Evolutionary conservation across 2,797 vertebrate species (phyloP), one percentile per base, ranked within the genome.

Genomic region (Bryconaethiops microstoma): DNA sequence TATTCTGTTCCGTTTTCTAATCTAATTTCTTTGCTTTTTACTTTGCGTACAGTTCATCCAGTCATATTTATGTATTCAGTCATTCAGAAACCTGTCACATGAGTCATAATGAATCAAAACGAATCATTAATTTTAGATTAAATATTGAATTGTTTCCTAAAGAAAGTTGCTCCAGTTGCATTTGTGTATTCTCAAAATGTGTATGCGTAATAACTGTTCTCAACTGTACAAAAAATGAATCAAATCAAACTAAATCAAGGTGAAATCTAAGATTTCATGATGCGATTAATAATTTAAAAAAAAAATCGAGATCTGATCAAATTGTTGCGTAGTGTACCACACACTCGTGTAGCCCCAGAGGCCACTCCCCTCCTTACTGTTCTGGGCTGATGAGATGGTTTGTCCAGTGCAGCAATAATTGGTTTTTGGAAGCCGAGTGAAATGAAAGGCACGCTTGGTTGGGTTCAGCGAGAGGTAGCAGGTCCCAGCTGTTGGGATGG

Each of bases 361-460:
- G 25, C 54, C 1, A 10, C 19, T 35, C 70, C 52, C 52, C 59
- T 83, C 88, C 86, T 90, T 88, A 78, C 45, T 71, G 76, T 78
- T 81, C 78, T 78, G 10, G 45, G 87, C 86, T 88, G 90, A 91
- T 91, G 89, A 90, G 81, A 84, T 81, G 90, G 89, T 90, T 92
- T 84, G 84, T 87, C 88, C 88, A 87, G 88, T 16, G 87, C 87
- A 86, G 84, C 86, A 88, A 91, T 93, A 92, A 94, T 92, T 93
- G 92, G 89, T 89, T 91, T 92, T 88, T 90, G 90, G 88, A 89
- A 78, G 88, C 89, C 84, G 81, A 87, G 86, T 86, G 87, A 88
- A 92, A 92, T 88, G 90, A 91, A 91, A 88, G 64, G 87, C 89
- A 85, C 86, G 91, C 89, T 91, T 92, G 86, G 89, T 82, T 92